Evolutionary conservation across 2,888 invertebrate species (phyloP).

Genomic region (Boloria euphrosyne): DNA sequence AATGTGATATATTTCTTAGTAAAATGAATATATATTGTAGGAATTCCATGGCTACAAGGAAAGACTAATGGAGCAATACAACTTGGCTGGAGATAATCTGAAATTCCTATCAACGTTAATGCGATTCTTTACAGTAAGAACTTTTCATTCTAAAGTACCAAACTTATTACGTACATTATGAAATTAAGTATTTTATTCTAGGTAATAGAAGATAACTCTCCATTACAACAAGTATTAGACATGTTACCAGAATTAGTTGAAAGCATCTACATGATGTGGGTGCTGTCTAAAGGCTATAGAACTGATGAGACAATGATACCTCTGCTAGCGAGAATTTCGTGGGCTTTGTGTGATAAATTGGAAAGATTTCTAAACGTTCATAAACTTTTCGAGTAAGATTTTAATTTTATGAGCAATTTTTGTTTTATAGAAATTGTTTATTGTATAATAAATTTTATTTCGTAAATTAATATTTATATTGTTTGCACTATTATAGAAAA

Average conservation of each 20-base stretch:
- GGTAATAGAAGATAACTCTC: conserved; percentile 86
- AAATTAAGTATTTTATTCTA: conserved; percentile 48
- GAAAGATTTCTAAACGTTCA: conserved; percentile 86
- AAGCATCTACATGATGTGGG: conserved; percentile 94
- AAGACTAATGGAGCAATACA: conserved; percentile 85
- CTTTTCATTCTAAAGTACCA: conserved; percentile 1
- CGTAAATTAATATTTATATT: too few species aligned
- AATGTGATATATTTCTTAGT: conserved; percentile 30
- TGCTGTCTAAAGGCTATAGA: conserved; percentile 92
- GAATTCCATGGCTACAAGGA: conserved; percentile 83
- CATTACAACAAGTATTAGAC: conserved; percentile 87
- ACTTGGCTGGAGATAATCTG: conserved; percentile 89
- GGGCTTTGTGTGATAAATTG: conserved; percentile 90
- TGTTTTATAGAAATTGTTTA: too few species aligned
- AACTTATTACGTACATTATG: neutral
- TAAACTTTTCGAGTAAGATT: conserved; percentile 88
- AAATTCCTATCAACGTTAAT: conserved; percentile 89
- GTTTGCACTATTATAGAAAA: too few species aligned
- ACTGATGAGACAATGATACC: conserved; percentile 93
- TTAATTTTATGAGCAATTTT: neutral
- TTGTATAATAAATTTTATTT: too few species aligned
- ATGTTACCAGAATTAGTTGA: conserved; percentile 91
- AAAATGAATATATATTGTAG: conserved; percentile 68
- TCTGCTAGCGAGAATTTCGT: conserved; percentile 90
- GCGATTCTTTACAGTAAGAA: conserved; percentile 85